phyloP scores from a whole-genome alignment of 2,888 invertebrate genomes.

The Nomada fabriciana region DNA sequence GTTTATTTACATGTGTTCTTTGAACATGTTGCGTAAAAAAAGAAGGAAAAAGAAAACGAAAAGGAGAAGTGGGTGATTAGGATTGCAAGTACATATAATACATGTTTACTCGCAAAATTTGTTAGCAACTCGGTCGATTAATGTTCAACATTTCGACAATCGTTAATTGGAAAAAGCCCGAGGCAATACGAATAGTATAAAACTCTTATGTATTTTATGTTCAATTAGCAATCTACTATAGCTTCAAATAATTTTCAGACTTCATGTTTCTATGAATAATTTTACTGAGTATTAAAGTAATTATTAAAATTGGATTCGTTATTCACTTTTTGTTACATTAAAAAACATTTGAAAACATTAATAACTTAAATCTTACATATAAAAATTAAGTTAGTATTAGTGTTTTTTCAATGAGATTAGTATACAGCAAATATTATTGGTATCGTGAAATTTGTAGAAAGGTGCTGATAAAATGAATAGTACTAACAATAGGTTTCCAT shows the following conservation, averaged over 20 bases:
- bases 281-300: slow-evolving; percentile 21
- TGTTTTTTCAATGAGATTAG: slow-evolving; percentile 16
- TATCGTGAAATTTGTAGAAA: slow-evolving; percentile 31
- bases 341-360: slow-evolving; percentile 11
- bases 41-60: no score
- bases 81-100: slow-evolving; percentile 24
- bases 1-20: slow-evolving; percentile 43
- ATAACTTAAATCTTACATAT: slow-evolving; percentile 36
- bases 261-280: not conserved
- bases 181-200: not conserved
- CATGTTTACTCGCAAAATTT: slow-evolving; percentile 16
- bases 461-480: slow-evolving; percentile 46
- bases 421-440: slow-evolving; percentile 34
- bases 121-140: slow-evolving; percentile 15
- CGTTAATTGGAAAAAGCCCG: slow-evolving; percentile 16
- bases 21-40: slow-evolving; percentile 21
- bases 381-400: slow-evolving; percentile 41
- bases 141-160: not conserved
- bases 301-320: not conserved
- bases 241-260: slow-evolving; percentile 13
- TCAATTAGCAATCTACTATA: slow-evolving; percentile 6
- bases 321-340: slow-evolving; percentile 18
- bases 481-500: slow-evolving; percentile 47
- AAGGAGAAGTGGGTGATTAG: slow-evolving; percentile 15
- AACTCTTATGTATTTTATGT: slow-evolving; percentile 23